Base-by-base conservation (phyloP, 2,113 vertebrate species). In the Phodopus roborovskii region DNA sequence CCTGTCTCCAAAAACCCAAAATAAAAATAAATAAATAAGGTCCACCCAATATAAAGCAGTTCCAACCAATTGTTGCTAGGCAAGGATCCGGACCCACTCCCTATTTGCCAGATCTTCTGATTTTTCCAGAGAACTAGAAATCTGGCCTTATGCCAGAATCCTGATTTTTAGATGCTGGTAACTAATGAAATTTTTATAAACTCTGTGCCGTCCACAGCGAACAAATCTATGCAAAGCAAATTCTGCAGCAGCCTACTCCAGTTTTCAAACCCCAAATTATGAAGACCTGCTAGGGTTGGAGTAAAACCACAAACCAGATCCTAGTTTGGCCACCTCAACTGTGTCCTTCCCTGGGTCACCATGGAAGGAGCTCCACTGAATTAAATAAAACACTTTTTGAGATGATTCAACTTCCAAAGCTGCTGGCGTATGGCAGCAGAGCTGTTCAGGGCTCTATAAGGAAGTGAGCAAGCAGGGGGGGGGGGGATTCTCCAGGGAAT, bases 91-190 rank as follows among this genome's bases (percentile, higher is more conserved):
- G 92, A 64, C 71, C 84, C 45, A 45, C 11, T 62, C 45, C 39
- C 8, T 62, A 82, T 26, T 84, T 81, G 90, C 70, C 53, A 94
- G 39, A 82, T 91, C 7, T 33, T 96, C 92, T 24, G 39, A 92
- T 92, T 96, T 94, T 97, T 95, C 92, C 96, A 96, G 75, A 93
- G 64, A 92, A 95, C 17, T 88, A 95, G 77, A 88, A 85, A 84
- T 95, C 53, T 86, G 88, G 88, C 95, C 88, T 95, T 77, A 36
- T 92, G 60, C 78, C 3, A 17, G 74, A 95, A 95, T 92, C 45
- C 66, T 82, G 71, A 88, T 82, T 96, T 92, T 94, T 66, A 73
- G n/a, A 97, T 85, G 39, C 70, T 90, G 71, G 58, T 90, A 96
- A 95, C 42, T 26, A 91, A 96, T 88, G 88, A 92, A 90, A 96